Evolutionary conservation across 2,113 vertebrate genomes (phyloP), one percentile per base, ranked within the genome.

Genomic region (Potamarius usumacintae): DNA sequence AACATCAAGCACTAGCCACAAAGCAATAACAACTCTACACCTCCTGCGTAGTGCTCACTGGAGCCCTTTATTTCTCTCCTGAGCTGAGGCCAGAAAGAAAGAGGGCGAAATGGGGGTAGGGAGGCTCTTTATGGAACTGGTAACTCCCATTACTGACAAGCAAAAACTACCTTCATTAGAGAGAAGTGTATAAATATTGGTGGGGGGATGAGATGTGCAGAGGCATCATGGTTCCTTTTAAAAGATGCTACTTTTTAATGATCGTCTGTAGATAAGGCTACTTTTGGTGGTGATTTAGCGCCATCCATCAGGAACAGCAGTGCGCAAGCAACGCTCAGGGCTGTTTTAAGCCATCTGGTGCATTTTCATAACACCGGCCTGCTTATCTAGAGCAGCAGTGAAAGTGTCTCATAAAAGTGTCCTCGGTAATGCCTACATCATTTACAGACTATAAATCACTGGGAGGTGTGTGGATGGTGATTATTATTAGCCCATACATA

Each of bases 1-100:
- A 30, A 82, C 89, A 90, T 90, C 78, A 90, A 90, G 90, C 86
- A 30, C 86, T 53, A 87, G 58, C 90, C 78, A 86, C 82, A 91
- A 94, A 92, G 91, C 92, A 94, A 95, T 95, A 94, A 93, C 92
- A 90, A 89, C 88, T 82, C 89, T 87, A 92, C 92, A 88, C 82
- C 84, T 71, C 88, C 78, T 60, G 42, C 5, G 0, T 81, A 87
- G 80, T 60, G 17, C 86, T 83, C 65, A 76, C 42, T 86, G 62
- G 27, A 86, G 76, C 69, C 48, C 76, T 57, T 62, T 65, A 42
- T 67, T 42, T 53, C 53, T 79, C n/a, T 55, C 62, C 76, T 86
- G 85, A 79, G 30, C 34, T 77, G 9, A 52, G 84, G 71, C 67
- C 82, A 74, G 84, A 84, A 86, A 30, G 60, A 62, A 52, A 71